phyloP scores from a whole-genome alignment of 1,140 invertebrate genomes.

The Formica selysi region DNA sequence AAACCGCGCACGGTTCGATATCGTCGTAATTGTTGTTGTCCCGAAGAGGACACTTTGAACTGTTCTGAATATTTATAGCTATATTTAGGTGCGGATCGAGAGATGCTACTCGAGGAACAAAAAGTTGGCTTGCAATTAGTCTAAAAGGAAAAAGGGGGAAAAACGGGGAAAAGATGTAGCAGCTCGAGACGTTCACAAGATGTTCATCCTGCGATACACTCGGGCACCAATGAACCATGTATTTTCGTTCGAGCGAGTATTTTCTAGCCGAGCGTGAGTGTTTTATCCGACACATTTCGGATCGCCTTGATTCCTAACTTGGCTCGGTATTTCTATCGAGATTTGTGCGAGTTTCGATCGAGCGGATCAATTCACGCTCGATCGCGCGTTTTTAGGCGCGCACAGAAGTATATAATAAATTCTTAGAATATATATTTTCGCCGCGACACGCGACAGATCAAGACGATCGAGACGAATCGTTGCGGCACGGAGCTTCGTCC shows the following conservation, averaged over 20 bases:
- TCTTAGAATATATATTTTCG: constrained; percentile 45
- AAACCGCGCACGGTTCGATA: neutral
- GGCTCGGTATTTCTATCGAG: constrained; percentile 7
- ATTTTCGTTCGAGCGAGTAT: constrained; percentile 49
- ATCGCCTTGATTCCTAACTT: constrained; percentile 1
- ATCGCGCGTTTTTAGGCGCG: constrained; percentile 18
- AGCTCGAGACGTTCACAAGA: constrained; percentile 13
- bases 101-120: constrained; percentile 18
- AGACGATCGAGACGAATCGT: neutral
- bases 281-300: constrained; percentile 3
- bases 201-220: constrained; percentile 10
- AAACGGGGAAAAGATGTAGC: neutral
- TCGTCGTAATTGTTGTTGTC: constrained; percentile 17
- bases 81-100: constrained; percentile 7
- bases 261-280: constrained; percentile 27
- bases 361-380: constrained; percentile 11
- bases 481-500: constrained; percentile 17
- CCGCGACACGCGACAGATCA: neutral
- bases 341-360: constrained; percentile 25
- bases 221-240: constrained; percentile 18
- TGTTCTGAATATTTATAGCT: constrained; percentile 28
- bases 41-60: constrained; percentile 4
- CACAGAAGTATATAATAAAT: constrained; percentile 8
- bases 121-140: neutral
- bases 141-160: neutral